Evolutionary conservation across 1,140 invertebrate species (phyloP).

Genomic region (Antheraea mylitta): DNA sequence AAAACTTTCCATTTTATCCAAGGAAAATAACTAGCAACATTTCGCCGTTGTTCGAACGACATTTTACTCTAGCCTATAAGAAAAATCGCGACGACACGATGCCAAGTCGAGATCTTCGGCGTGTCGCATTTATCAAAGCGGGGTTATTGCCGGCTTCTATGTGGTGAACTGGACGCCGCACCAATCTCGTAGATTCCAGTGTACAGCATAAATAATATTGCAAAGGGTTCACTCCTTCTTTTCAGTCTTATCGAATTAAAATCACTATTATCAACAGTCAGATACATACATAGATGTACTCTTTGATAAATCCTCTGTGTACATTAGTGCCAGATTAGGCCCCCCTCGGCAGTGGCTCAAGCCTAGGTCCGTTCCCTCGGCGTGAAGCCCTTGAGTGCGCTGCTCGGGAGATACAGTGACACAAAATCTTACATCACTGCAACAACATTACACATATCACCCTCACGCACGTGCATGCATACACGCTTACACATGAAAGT

Average conservation of each 20-base stretch:
- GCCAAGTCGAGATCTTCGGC: conserved; percentile 7
- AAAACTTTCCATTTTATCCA: neutral
- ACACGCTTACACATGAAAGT: no score
- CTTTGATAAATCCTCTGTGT: neutral
- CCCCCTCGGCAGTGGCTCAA: no score
- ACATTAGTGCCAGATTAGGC: no score
- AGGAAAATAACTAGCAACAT: neutral
- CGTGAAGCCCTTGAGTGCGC: no score
- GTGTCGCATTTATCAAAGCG: conserved; percentile 14
- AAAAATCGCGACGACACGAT: conserved; percentile 22
- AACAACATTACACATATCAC: no score
- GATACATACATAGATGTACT: no score
- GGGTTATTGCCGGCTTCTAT: conserved; percentile 5
- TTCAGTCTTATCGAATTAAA: neutral
- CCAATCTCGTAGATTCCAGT: neutral
- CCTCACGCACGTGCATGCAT: no score
- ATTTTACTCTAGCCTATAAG: conserved; percentile 8
- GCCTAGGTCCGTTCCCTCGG: no score
- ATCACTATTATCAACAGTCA: no score
- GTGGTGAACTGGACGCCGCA: neutral
- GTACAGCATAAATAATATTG: neutral
- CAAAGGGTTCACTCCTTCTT: neutral
- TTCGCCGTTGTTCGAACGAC: neutral
- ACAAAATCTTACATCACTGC: no score
- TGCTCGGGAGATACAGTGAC: no score